phyloP scores from a whole-genome alignment of 2,113 vertebrate species.

The human region DNA sequence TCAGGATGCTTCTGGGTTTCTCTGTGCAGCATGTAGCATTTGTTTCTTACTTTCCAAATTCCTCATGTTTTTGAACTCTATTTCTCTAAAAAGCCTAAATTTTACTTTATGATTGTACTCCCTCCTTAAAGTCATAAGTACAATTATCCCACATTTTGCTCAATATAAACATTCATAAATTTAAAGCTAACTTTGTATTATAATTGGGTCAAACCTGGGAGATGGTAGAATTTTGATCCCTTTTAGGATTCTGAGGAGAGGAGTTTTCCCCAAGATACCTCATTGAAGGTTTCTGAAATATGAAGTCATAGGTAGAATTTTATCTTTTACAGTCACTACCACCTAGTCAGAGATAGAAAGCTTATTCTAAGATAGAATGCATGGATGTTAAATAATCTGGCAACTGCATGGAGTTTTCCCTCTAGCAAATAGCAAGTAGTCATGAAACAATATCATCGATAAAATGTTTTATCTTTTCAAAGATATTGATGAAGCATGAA shows the following conservation, averaged over 20 bases:
- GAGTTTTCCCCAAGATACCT: not conserved
- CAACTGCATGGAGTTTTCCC: not conserved
- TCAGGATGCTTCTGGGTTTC: not conserved
- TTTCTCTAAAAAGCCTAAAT: not conserved
- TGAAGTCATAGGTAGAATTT: constrained; percentile 47
- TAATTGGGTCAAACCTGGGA: not conserved
- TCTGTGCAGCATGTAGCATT: not conserved
- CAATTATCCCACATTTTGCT: constrained; percentile 10
- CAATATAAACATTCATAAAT: constrained; percentile 42
- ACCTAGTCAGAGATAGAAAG: constrained; percentile 3
- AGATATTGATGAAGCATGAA: not conserved
- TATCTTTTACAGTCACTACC: constrained; percentile 34
- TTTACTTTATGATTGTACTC: not conserved
- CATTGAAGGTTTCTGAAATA: constrained; percentile 45
- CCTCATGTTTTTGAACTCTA: not conserved
- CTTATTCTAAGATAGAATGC: constrained; percentile 14
- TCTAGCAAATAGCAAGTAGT: not conserved
- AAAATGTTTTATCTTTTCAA: not conserved
- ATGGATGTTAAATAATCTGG: constrained; percentile 14
- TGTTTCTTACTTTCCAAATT: constrained; percentile 9
- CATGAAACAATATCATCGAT: constrained; percentile 25
- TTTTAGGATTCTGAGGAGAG: not conserved
- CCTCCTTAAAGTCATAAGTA: not conserved
- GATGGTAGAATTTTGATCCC: constrained; percentile 25
- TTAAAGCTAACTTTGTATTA: constrained; percentile 6